These are phyloP conservation scores for Leptothorax acervorum DNA, from an alignment of 2,888 invertebrate species.

Conservation along the genomic window DNA sequence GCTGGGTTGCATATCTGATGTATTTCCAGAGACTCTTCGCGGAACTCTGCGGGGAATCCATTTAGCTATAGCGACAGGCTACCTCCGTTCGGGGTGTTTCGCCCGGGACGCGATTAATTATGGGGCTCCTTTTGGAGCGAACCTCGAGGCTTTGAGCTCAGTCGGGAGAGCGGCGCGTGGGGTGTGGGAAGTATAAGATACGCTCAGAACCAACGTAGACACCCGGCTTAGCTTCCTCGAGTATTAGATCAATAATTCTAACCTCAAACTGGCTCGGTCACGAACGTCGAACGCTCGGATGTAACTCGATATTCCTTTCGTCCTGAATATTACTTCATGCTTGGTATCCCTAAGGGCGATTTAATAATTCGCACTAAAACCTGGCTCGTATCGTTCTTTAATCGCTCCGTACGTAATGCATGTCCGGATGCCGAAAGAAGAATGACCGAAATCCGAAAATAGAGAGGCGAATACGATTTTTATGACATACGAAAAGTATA, in stretches of 20 bases:
- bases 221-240: conserved; percentile 83
- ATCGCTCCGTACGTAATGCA: neutral
- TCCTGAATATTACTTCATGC: conserved; percentile 74
- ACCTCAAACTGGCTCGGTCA: conserved; percentile 71
- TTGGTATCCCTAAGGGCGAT: conserved; percentile 41
- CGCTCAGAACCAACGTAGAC: conserved; percentile 79
- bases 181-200: conserved; percentile 83
- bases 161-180: conserved; percentile 72
- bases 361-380: conserved; percentile 61
- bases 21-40: conserved; percentile 26
- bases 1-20: conserved; percentile 2
- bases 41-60: conserved; percentile 68
- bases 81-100: conserved; percentile 77
- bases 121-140: conserved; percentile 80
- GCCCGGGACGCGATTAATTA: conserved; percentile 84
- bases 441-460: neutral
- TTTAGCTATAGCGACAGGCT: conserved; percentile 72
- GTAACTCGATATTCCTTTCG: conserved; percentile 79
- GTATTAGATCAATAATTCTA: conserved; percentile 86
- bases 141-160: conserved; percentile 81
- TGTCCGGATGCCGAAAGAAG: neutral
- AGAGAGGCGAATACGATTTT: neutral
- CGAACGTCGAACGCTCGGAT: conserved; percentile 73
- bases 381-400: conserved; percentile 52
- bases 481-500: neutral